Conservation (phyloP, 2,113 vertebrate species). For the Meleagris gallopavo region DNA sequence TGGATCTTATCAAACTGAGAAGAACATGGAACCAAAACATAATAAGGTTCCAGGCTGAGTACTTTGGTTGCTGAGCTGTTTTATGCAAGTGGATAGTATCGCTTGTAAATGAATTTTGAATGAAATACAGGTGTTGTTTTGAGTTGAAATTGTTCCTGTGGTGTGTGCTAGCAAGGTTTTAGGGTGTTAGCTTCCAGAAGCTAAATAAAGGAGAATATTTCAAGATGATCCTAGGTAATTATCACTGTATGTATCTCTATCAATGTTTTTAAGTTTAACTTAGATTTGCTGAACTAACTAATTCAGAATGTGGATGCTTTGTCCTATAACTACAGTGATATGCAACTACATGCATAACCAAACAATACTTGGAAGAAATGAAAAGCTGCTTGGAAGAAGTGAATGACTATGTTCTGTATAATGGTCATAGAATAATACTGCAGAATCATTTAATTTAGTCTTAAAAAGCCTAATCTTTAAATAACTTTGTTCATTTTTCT, state of each 20-base stretch:
- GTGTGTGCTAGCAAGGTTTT: neutral
- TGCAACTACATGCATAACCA: neutral
- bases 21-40: neutral
- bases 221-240: neutral
- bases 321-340: neutral
- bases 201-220: neutral
- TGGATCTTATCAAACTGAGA: neutral
- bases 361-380: neutral
- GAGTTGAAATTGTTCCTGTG: neutral
- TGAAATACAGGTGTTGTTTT: neutral
- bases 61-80: neutral
- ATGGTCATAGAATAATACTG: neutral
- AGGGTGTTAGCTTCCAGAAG: neutral
- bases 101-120: neutral
- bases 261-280: neutral
- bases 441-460: neutral
- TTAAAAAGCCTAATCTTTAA: slow-evolving; percentile 5
- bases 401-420: neutral
- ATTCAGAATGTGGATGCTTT: neutral
- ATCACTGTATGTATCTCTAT: neutral
- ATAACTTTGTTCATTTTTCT: slow-evolving; percentile 55
- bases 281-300: neutral
- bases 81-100: neutral
- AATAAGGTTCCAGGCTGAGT: neutral
- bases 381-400: neutral